Evolutionary conservation across 2,113 vertebrate genomes (phyloP).

Genomic region (Rhombomys opimus): DNA sequence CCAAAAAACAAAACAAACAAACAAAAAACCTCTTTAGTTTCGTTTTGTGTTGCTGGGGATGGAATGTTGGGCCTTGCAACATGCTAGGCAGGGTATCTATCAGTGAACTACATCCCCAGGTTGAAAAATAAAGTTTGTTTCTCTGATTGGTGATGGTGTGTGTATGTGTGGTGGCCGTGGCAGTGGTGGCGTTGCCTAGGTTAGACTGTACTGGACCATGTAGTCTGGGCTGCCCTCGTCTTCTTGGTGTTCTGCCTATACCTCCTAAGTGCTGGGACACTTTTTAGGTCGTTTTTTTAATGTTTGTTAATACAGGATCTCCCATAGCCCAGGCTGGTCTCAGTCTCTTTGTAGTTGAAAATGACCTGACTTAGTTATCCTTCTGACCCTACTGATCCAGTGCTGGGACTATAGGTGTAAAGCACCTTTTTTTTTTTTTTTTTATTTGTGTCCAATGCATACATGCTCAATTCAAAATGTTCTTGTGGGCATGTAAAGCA

Average conservation of each 20-base stretch:
- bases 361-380: background rate
- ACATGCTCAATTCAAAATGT: background rate
- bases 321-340: background rate
- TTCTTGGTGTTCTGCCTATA: background rate
- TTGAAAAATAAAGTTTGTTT: background rate
- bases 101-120: background rate
- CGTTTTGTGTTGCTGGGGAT: background rate
- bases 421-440: too few species aligned
- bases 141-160: background rate
- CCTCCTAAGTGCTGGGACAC: background rate
- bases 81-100: background rate
- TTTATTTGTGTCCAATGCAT: background rate
- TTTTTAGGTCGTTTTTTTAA: background rate
- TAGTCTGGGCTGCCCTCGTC: background rate
- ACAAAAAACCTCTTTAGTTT: background rate
- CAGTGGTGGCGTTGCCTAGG: background rate
- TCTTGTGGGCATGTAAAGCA: conserved; percentile 8
- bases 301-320: background rate
- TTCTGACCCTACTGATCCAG: too few species aligned
- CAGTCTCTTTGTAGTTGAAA: background rate
- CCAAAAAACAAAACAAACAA: too few species aligned
- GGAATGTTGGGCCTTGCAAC: background rate
- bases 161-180: background rate
- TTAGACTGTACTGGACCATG: background rate
- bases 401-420: background rate